Base-by-base conservation (phyloP, 2,888 invertebrate species). In the Sepiola atlantica region DNA sequence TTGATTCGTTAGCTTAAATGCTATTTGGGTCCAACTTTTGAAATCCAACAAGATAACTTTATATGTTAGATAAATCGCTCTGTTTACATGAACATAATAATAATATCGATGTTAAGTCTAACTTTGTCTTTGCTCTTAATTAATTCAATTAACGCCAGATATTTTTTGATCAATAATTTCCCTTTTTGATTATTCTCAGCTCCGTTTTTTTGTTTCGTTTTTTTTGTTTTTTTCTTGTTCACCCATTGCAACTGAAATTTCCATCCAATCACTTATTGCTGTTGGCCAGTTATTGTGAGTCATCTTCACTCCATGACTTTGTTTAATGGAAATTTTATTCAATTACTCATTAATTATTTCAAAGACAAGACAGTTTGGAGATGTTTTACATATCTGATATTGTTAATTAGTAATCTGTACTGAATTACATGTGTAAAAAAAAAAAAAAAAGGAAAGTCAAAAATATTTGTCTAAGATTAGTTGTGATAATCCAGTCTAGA, bases 261-360 rank as follows among this genome's bases (percentile, higher is more conserved):
- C 77, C 32, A 77, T 32, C 77, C 77, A 77, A 77, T 77, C 77
- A 77, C 77, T 77, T 77, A 32, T 77, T 77, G 77, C 77, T 32
- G 77, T 77, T 77, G 77, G 77, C 77, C 77, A 77, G n/a, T 77
- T 16, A 77, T 77, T 77, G n/a, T 77, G 77, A 77, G 77, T 77
- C 77, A 77, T 77, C n/a, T 14, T 77, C n/a, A n/a, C 77, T 77
- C n/a, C 77, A 77, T 77, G 77, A 28, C 77, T 77, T 14, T 45
- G 35, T 20, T 55, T 92, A 92, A 92, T 92, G 45, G 28, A 92
- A 35, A 55, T 54, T 55, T 54, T 92, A 55, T 54, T 54, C 92
- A 92, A 92, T 92, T 92, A 92, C 92, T 92, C 35, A 55, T 54
- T 92, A 92, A 92, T 92, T 92, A 55, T 92, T 92, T 12, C n/a